phyloP scores from a whole-genome alignment of 2,888 invertebrate genomes.

The Cremastinae sp. region DNA sequence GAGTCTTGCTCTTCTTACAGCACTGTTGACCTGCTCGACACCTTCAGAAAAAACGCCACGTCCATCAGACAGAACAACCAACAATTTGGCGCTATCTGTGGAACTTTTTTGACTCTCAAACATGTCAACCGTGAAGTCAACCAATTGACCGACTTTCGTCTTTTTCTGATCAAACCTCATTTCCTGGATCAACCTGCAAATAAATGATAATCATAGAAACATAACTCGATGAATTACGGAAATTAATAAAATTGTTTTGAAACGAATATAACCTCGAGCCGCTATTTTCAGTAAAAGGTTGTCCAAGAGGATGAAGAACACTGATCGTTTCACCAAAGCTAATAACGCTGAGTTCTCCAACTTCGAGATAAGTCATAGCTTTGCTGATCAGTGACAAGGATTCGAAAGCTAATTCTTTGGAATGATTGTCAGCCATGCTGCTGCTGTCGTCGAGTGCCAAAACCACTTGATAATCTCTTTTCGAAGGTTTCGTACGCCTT shows the following conservation, averaged over 20 bases:
- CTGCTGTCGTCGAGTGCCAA: slow-evolving; percentile 98
- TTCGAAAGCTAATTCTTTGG: slow-evolving; percentile 95
- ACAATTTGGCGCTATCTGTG: slow-evolving; percentile 88
- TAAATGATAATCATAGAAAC: slow-evolving; percentile 5
- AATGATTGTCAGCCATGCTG: slow-evolving; percentile 93
- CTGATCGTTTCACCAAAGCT: slow-evolving; percentile 94
- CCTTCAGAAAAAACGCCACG: slow-evolving; percentile 95
- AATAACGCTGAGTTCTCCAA: slow-evolving; percentile 94
- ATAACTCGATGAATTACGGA: slow-evolving; percentile 8
- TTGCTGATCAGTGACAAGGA: slow-evolving; percentile 93
- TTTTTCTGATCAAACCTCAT: slow-evolving; percentile 94
- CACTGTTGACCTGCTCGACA: slow-evolving; percentile 87
- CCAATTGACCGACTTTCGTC: slow-evolving; percentile 91
- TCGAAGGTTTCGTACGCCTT: slow-evolving; percentile 95
- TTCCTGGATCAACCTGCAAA: slow-evolving; percentile 86
- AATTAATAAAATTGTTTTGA: not conserved
- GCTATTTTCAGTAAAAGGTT: slow-evolving; percentile 92
- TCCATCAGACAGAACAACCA: slow-evolving; percentile 97
- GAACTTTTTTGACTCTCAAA: slow-evolving; percentile 82
- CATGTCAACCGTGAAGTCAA: slow-evolving; percentile 89
- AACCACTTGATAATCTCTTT: slow-evolving; percentile 97
- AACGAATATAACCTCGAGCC: slow-evolving; percentile 84
- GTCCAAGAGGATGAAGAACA: slow-evolving; percentile 92
- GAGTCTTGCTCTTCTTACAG: slow-evolving; percentile 90
- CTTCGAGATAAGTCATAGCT: slow-evolving; percentile 95